These are phyloP conservation scores for Fragum fragum DNA, from an alignment of 2,888 invertebrate species.

Conservation along the genomic window DNA sequence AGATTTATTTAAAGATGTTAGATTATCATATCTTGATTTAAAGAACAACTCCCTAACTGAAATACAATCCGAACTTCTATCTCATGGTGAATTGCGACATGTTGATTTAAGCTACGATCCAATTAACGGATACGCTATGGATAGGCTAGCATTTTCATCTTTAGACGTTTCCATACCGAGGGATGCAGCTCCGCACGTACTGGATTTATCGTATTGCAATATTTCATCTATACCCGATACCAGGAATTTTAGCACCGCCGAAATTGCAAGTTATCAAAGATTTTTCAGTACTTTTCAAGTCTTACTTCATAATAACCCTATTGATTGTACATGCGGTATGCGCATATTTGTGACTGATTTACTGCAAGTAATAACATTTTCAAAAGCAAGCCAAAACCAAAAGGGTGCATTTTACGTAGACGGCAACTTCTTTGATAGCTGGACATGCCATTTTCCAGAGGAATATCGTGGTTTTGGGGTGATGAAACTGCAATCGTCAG, in stretches of 20 bases:
- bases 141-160: background rate
- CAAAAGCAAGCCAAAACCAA: background rate
- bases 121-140: background rate
- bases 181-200: no score
- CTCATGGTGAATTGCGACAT: background rate
- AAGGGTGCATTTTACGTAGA: background rate
- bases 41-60: slow-evolving; percentile 1
- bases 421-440: slow-evolving; percentile 2
- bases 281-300: slow-evolving; percentile 17
- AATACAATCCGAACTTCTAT: background rate
- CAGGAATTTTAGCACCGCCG: background rate
- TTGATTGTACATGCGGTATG: slow-evolving; percentile 9
- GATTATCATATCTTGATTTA: background rate
- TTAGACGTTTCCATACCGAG: background rate
- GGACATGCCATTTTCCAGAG: background rate
- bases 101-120: background rate
- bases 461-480: background rate
- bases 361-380: background rate
- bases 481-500: background rate
- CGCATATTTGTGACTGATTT: slow-evolving; percentile 13
- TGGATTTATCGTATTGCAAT: slow-evolving; percentile 6
- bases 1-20: background rate
- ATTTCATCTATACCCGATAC: background rate
- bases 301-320: background rate
- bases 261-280: background rate